A percentile compares a stretch with the other conserved stretches of the same genome.
Conservation (phyloP, 2,113 vertebrate species). For the Aphelocoma coerulescens region DNA sequence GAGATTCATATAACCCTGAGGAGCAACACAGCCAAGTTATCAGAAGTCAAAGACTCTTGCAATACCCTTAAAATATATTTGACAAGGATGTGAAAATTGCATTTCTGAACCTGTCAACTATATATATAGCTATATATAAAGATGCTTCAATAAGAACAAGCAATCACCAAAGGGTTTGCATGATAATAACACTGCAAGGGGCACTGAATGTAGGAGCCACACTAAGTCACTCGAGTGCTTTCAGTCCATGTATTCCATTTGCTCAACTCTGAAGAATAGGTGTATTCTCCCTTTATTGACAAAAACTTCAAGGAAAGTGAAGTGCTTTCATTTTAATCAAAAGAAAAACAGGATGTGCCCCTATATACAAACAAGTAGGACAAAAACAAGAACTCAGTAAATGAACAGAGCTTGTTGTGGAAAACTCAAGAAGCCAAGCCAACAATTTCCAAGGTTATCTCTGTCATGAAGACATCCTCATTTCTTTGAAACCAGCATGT, state of each 20-base stretch:
- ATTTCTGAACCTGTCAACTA: neutral
- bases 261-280: neutral
- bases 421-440: neutral
- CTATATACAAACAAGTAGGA: neutral
- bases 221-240: neutral
- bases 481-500: constrained; percentile 20
- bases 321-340: neutral
- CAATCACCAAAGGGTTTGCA: neutral
- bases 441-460: constrained; percentile 39
- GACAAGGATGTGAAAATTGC: neutral
- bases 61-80: neutral
- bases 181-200: neutral
- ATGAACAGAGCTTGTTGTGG: neutral
- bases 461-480: neutral
- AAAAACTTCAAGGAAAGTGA: neutral
- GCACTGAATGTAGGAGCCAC: neutral
- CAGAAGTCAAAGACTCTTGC: neutral
- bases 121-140: neutral
- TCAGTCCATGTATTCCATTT: neutral
- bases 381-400: neutral
- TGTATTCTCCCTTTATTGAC: neutral
- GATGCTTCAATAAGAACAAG: neutral
- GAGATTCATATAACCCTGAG: neutral
- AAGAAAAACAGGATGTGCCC: neutral
- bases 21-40: neutral